Conservation (phyloP, 1,140 invertebrate genomes). For the Apis florea region DNA sequence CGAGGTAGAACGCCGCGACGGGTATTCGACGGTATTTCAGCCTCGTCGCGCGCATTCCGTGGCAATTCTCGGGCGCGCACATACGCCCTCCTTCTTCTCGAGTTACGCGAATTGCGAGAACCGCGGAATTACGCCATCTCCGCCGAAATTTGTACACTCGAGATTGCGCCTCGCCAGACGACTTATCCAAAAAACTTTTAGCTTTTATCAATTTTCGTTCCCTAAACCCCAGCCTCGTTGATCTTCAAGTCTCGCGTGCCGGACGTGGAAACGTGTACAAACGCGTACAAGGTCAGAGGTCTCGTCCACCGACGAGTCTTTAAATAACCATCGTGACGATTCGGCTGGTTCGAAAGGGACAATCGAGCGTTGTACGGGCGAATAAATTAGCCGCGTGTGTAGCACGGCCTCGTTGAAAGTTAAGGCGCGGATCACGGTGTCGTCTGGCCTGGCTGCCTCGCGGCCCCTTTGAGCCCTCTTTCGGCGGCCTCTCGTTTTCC, state of each 20-base stretch:
- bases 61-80: slow-evolving; percentile 31
- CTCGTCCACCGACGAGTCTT: neutral
- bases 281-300: neutral
- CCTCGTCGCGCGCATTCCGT: slow-evolving; percentile 30
- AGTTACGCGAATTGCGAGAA: slow-evolving; percentile 42
- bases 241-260: neutral
- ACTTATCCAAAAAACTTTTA: too few relatives aligned
- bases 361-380: slow-evolving; percentile 28
- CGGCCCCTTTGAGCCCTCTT: slow-evolving; percentile 36
- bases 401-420: neutral
- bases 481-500: slow-evolving; percentile 14
- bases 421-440: neutral
- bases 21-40: slow-evolving; percentile 25
- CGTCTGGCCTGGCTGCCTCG: slow-evolving; percentile 22
- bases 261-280: neutral
- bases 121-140: slow-evolving; percentile 48
- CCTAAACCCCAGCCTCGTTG: fast-evolving
- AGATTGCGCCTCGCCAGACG: neutral
- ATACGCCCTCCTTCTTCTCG: slow-evolving; percentile 44
- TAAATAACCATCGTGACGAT: slow-evolving; percentile 21
- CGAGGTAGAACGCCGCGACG: neutral
- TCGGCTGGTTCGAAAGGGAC: slow-evolving; percentile 18
- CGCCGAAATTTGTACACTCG: slow-evolving; percentile 24
- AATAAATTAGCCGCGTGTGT: slow-evolving; percentile 34
- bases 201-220: too few relatives aligned